Percentiles rank a stretch among this genome's conserved stretches.
Evolutionary conservation across 2,113 vertebrate species (phyloP).

Genomic region (Myrmophylax atrothorax): DNA sequence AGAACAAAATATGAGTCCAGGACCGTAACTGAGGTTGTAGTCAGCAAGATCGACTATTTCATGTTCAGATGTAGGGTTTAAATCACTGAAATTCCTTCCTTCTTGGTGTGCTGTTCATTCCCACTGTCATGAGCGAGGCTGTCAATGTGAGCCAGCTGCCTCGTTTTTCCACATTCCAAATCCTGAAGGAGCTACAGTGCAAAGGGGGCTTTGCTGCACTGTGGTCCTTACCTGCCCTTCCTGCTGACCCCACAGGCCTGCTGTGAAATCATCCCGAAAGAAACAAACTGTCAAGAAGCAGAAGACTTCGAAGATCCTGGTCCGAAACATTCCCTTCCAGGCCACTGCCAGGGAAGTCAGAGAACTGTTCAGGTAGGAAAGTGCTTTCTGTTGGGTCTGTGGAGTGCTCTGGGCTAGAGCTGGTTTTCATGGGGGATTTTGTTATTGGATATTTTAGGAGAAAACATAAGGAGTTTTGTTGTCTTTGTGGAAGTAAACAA

Average conservation of each 20-base stretch:
- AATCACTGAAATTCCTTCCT: not conserved
- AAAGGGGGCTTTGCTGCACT: accelerated
- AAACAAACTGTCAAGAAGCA: constrained; percentile 88
- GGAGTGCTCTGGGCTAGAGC: not conserved
- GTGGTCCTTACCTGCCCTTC: not conserved
- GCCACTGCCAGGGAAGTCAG: constrained; percentile 85
- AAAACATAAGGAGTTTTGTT: not conserved
- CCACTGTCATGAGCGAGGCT: not conserved
- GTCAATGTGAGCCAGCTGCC: accelerated
- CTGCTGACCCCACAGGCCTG: constrained; percentile 61
- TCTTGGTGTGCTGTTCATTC: accelerated
- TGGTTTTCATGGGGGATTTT: accelerated
- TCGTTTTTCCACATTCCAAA: not conserved
- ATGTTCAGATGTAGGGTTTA: not conserved
- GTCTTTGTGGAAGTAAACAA: not conserved
- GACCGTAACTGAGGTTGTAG: accelerated
- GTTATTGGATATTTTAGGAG: not conserved
- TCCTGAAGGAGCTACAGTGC: not conserved
- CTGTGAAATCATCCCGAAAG: constrained; percentile 72
- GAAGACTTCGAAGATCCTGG: constrained; percentile 91
- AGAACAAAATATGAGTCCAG: not conserved
- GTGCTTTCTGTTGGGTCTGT: accelerated
- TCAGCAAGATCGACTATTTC: not conserved
- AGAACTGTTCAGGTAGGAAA: constrained; percentile 92
- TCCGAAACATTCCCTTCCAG: constrained; percentile 96